These are phyloP conservation scores for Mastigias papua DNA, from an alignment of 30 jellyfish, hydroid and myxozoan species.

Conservation along the genomic window DNA sequence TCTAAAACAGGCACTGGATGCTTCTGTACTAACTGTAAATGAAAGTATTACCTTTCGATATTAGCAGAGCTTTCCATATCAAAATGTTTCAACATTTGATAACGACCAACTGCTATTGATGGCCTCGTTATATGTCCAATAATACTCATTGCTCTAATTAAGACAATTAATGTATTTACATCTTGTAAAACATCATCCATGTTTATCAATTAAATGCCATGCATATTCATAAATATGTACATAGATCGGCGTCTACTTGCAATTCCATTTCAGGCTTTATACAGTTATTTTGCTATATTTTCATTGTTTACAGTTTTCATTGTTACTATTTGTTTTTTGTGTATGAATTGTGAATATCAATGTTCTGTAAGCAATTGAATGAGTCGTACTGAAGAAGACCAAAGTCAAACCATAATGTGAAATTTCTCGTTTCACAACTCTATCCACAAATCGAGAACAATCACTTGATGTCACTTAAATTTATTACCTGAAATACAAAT, in stretches of 20 bases:
- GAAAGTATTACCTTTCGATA: slow-evolving; percentile 33
- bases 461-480: background rate
- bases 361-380: too few species aligned
- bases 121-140: slow-evolving; percentile 47
- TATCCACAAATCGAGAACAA: background rate
- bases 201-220: too few species aligned
- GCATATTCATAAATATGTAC: too few species aligned
- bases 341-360: too few species aligned
- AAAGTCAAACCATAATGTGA: background rate
- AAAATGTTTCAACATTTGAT: slow-evolving; percentile 75
- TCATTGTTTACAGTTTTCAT: too few species aligned
- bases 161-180: too few species aligned
- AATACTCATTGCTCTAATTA: slow-evolving; percentile 11
- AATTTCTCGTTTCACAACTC: background rate
- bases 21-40: background rate
- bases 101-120: slow-evolving; percentile 60
- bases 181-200: too few species aligned
- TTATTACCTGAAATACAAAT: slow-evolving; percentile 57
- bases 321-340: too few species aligned
- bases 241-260: too few species aligned
- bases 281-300: too few species aligned
- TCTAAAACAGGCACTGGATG: background rate
- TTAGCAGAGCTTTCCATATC: slow-evolving; percentile 36
- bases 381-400: too few species aligned
- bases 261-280: too few species aligned